phyloP scores from a whole-genome alignment of 2,113 vertebrate genomes.

The Rhinoptilus africanus region DNA sequence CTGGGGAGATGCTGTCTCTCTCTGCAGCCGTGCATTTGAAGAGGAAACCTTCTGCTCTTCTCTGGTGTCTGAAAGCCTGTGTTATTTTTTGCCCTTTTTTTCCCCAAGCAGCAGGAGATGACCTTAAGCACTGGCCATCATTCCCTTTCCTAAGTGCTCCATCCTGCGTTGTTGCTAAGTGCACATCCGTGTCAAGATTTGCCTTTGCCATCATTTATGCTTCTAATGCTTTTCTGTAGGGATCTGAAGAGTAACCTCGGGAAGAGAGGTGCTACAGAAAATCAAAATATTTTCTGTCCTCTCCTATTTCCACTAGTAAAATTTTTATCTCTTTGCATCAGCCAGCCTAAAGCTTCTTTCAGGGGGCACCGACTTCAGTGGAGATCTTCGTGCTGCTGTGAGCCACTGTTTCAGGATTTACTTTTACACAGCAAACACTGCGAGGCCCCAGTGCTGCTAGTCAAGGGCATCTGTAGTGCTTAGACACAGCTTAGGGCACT shows the following conservation, averaged over 20 bases:
- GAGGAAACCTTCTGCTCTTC: background rate
- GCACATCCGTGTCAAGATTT: background rate
- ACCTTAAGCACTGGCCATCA: conserved; percentile 11
- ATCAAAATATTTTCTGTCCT: background rate
- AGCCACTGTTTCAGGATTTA: background rate
- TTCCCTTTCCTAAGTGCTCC: background rate
- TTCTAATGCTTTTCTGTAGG: background rate
- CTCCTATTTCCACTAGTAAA: background rate
- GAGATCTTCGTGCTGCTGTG: background rate
- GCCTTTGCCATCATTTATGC: background rate
- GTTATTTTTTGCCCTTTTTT: background rate
- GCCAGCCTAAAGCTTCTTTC: background rate
- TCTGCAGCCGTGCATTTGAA: background rate
- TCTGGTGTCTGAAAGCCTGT: background rate
- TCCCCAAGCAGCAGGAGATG: background rate
- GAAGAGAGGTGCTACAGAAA: background rate
- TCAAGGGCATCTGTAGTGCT: background rate
- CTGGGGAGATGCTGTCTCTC: background rate
- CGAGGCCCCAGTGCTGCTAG: background rate
- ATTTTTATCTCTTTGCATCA: background rate
- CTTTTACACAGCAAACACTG: background rate
- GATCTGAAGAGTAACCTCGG: background rate
- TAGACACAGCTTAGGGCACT: background rate
- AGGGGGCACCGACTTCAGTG: background rate
- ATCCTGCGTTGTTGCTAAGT: background rate